These are phyloP conservation scores for Erpornis zantholeuca DNA, from an alignment of 2,113 vertebrate genomes.

Conservation along the genomic window DNA sequence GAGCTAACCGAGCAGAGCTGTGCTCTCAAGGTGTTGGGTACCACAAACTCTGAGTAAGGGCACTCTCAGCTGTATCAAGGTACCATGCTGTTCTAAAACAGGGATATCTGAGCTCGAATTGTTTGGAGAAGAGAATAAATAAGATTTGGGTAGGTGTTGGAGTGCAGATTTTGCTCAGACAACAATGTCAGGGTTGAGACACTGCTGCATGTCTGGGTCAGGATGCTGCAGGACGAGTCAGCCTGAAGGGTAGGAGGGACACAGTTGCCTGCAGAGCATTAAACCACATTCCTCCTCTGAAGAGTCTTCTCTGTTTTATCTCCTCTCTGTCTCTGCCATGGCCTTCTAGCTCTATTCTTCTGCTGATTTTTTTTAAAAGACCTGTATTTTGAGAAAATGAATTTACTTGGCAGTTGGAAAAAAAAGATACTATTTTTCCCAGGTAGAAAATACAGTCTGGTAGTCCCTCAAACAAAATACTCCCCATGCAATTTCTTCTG, in stretches of 20 bases:
- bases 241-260: background rate
- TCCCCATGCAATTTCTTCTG: background rate
- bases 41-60: background rate
- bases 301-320: background rate
- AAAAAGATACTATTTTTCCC: background rate
- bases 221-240: background rate
- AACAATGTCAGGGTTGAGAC: background rate
- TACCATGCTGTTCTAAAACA: background rate
- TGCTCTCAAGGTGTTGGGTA: background rate
- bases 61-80: background rate
- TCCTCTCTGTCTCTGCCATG: background rate
- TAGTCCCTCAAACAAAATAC: background rate
- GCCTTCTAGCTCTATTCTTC: background rate
- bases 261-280: background rate
- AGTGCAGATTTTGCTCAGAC: background rate
- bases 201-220: background rate
- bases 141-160: background rate
- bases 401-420: background rate
- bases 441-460: background rate
- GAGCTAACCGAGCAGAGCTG: background rate
- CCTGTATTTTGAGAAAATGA: background rate
- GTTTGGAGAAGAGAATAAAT: background rate
- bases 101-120: background rate
- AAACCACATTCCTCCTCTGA: background rate
- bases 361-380: background rate